These are phyloP conservation scores for Hippoglossus stenolepis DNA, from an alignment of 2,113 vertebrate genomes.

Conservation along the genomic window DNA sequence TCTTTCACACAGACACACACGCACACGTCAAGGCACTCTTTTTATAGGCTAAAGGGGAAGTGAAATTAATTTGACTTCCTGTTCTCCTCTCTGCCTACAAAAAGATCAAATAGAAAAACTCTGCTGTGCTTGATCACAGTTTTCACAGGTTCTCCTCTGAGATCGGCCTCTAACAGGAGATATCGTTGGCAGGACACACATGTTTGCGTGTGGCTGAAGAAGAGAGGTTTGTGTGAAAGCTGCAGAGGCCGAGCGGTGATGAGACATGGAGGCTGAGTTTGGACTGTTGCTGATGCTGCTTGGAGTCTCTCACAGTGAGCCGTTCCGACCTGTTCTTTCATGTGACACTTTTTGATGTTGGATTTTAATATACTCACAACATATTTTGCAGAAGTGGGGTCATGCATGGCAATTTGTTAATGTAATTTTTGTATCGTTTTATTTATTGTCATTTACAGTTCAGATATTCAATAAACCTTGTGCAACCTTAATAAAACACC, in stretches of 20 bases:
- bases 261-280: conserved; percentile 30
- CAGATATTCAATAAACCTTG: no score
- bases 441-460: no score
- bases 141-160: no score
- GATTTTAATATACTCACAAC: no score
- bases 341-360: no score
- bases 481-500: no score
- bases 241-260: background rate
- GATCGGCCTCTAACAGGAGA: background rate
- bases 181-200: background rate
- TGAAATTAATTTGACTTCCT: conserved; percentile 20
- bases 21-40: background rate
- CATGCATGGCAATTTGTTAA: no score
- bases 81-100: background rate
- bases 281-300: conserved; percentile 20
- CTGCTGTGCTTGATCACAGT: background rate
- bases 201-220: background rate
- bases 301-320: conserved; percentile 28
- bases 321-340: background rate
- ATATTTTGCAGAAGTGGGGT: no score
- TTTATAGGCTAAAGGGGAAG: background rate
- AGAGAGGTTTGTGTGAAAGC: background rate
- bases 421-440: no score
- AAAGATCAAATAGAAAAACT: background rate
- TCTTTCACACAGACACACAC: no score